Percentiles rank a stretch among this genome's conserved stretches.
Conservation (phyloP, 2,113 vertebrate species). For the Glaucomys volans region DNA sequence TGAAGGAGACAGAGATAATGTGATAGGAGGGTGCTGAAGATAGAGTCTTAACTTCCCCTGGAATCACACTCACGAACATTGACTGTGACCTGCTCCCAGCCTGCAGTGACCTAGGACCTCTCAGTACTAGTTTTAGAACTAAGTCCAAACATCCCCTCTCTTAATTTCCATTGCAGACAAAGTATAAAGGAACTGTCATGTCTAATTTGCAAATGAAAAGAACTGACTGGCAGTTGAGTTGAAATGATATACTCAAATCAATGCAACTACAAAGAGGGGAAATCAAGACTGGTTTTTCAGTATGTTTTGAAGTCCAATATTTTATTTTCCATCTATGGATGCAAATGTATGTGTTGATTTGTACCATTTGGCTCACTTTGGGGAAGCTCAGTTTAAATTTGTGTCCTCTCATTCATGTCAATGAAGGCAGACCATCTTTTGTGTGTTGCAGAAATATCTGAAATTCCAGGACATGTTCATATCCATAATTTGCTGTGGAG, state of each 20-base stretch:
- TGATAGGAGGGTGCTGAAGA: neutral
- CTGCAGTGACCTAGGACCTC: neutral
- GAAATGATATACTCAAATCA: neutral
- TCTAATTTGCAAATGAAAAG: neutral
- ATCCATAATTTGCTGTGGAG: neutral
- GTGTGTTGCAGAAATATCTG: slow-evolving; percentile 25
- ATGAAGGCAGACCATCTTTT: slow-evolving; percentile 26
- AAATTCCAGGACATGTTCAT: slow-evolving; percentile 22
- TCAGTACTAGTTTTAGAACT: neutral
- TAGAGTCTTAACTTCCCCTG: neutral
- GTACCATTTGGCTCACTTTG: neutral
- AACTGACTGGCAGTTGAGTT: neutral
- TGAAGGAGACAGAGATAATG: neutral
- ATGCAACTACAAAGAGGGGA: neutral
- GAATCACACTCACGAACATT: neutral
- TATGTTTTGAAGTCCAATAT: neutral
- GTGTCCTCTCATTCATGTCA: slow-evolving; percentile 40
- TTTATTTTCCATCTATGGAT: neutral
- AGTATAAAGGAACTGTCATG: neutral
- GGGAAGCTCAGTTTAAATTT: slow-evolving; percentile 6
- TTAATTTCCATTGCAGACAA: neutral
- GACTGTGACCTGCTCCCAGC: neutral
- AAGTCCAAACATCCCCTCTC: neutral
- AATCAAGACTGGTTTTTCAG: neutral
- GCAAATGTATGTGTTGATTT: neutral